Conservation (phyloP, 2,113 vertebrate genomes). For the Pholis gunnellus region DNA sequence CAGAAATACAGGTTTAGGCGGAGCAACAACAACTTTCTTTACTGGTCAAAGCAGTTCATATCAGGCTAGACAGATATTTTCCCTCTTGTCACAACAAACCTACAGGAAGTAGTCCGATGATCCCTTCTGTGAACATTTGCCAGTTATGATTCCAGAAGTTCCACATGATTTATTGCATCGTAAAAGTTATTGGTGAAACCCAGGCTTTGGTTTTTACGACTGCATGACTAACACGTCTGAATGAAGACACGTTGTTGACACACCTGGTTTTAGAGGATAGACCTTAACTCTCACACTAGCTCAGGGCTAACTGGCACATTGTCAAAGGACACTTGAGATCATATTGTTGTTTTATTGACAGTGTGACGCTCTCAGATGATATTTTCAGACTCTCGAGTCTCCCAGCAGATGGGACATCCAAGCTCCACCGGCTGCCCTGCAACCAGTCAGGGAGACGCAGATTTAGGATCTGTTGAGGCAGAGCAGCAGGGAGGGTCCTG, state of each 20-base stretch:
- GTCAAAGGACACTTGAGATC: neutral
- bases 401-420: neutral
- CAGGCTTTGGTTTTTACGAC: neutral
- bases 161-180: neutral
- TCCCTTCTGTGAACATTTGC: neutral
- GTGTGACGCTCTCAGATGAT: neutral
- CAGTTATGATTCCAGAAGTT: no score
- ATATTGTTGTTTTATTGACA: neutral
- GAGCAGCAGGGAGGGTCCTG: conserved; percentile 26
- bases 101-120: neutral
- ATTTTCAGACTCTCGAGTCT: neutral
- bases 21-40: neutral
- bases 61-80: neutral
- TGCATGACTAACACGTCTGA: neutral
- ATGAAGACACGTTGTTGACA: neutral
- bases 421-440: neutral
- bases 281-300: neutral
- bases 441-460: neutral
- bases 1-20: neutral
- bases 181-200: neutral
- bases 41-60: neutral
- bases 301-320: conserved; percentile 14
- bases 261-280: neutral
- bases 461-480: conserved; percentile 36
- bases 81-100: neutral